Evolutionary conservation across 1,140 invertebrate genomes (phyloP).

Genomic region (Lerema accius): DNA sequence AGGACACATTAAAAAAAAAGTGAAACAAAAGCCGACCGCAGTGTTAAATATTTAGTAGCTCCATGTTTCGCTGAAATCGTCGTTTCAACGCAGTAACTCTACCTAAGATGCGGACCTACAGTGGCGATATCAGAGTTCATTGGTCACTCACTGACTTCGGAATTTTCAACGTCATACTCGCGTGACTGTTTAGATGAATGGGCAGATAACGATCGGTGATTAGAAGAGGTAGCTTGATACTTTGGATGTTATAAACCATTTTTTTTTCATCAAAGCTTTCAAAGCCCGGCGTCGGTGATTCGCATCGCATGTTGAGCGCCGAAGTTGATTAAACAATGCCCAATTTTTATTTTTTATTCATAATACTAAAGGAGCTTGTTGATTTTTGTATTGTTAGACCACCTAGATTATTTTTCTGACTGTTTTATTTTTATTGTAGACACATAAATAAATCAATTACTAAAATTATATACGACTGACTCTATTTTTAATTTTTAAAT

Average conservation of each 20-base stretch:
- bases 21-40: too few species aligned
- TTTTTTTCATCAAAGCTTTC: not conserved
- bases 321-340: not conserved
- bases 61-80: slow-evolving; percentile 23
- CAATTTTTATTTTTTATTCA: not conserved
- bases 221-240: slow-evolving; percentile 21
- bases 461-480: too few species aligned
- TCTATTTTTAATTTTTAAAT: too few species aligned
- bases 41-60: slow-evolving; percentile 22
- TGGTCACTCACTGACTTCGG: slow-evolving; percentile 52
- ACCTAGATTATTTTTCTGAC: too few species aligned
- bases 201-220: slow-evolving; percentile 18
- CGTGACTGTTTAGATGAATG: slow-evolving; percentile 22
- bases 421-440: too few species aligned
- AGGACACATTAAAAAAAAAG: too few species aligned
- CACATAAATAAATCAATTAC: too few species aligned
- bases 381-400: too few species aligned
- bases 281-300: too few species aligned
- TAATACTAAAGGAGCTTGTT: too few species aligned
- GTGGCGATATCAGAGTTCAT: slow-evolving; percentile 56
- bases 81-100: slow-evolving; percentile 60
- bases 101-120: slow-evolving; percentile 50
- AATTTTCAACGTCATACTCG: slow-evolving; percentile 40
- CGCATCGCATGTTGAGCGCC: not conserved
- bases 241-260: not conserved